Base-by-base conservation (phyloP, 2,113 vertebrate genomes). In the Eubucco bourcierii region DNA sequence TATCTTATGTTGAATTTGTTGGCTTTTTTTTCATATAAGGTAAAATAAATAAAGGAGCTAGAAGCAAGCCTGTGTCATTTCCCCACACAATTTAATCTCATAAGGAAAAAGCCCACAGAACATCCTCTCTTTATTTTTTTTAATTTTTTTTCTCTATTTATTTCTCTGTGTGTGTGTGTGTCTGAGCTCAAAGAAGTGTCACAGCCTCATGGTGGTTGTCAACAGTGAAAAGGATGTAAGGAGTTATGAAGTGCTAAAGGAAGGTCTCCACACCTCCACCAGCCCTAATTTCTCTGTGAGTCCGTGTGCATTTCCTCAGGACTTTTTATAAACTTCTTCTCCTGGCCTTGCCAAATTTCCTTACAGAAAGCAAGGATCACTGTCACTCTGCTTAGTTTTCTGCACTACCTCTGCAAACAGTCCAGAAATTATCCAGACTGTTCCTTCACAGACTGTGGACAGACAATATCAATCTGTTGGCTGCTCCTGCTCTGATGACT, bases 51-150 rank as follows among this genome's bases (percentile, higher is more conserved):
- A 33, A 27, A 81, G n/a, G 1, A 76, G 3, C 1, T 13, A 47
- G 8, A 33, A 29, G 70, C 39, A 59, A 47, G 75, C 17, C 27
- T 1, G 0, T 24, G 5, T 8, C 2, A 33, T 74, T 73, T 79
- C 1, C 1, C 17, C 8, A 3, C 20, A 58, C 31, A 75, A 47
- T 55, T 60, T 53, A 27, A 4, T 44, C 15, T 70, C 4, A 4
- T 23, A 25, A 31, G 27, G 27, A 53, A 67, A 37, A 2, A 71
- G 1, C 0, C 1, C 12, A 37, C 4, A 73, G 7, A 63, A 1
- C 37, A 55, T 20, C 4, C 4, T 53, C 4, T 39, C 4, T 41
- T n/a, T n/a, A n/a, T n/a, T n/a, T n/a, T n/a, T n/a, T n/a, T n/a
- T n/a, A n/a, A n/a, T n/a, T n/a, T n/a, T n/a, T n/a, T n/a, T n/a